Evolutionary conservation across 2,888 invertebrate species (phyloP).

Genomic region (Strigamia transsilvanica): DNA sequence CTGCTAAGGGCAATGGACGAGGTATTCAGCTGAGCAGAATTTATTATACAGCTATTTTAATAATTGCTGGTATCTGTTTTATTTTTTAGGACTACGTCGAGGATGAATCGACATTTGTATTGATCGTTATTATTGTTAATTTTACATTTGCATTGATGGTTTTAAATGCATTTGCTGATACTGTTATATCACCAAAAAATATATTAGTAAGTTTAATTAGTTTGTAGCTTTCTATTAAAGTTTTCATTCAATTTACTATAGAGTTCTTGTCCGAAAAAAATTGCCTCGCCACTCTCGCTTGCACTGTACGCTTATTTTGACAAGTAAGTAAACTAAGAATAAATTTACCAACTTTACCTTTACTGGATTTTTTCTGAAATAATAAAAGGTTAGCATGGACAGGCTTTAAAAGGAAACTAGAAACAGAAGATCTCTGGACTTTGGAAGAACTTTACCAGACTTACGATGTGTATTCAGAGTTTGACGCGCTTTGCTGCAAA

Average conservation of each 20-base stretch:
- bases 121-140: not conserved
- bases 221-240: not conserved
- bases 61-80: not conserved
- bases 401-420: conserved; percentile 52
- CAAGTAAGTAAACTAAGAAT: not conserved
- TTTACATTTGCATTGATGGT: conserved; percentile 20
- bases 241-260: not conserved
- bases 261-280: conserved; percentile 24
- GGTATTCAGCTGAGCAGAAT: not conserved
- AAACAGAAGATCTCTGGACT: conserved; percentile 53
- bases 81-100: not conserved
- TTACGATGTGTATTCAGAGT: conserved; percentile 34
- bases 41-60: no score
- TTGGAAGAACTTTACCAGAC: conserved; percentile 50
- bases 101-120: conserved; percentile 1
- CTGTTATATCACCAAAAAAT: conserved; percentile 11
- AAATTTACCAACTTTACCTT: not conserved
- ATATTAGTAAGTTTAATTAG: not conserved
- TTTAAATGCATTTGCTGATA: conserved; percentile 27
- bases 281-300: conserved; percentile 3
- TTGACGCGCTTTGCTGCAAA: conserved; percentile 50
- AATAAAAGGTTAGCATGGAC: conserved; percentile 52
- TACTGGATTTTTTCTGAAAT: not conserved
- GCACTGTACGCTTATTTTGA: conserved; percentile 35
- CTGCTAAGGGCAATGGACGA: not conserved